phyloP scores from a whole-genome alignment of 1,140 invertebrate species.

The Bombyx mandarina region DNA sequence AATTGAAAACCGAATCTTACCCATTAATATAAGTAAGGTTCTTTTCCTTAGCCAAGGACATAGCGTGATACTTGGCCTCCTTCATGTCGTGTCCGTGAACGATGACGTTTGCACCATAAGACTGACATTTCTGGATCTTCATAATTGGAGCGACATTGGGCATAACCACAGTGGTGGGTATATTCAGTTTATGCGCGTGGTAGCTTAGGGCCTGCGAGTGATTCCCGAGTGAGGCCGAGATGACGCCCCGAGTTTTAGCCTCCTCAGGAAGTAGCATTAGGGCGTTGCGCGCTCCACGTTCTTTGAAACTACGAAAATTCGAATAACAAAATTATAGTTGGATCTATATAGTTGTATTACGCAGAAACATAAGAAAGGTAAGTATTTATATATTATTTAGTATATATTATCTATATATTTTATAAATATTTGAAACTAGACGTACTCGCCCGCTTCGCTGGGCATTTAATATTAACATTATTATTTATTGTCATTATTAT shows the following conservation, averaged over 20 bases:
- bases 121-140: conserved; percentile 91
- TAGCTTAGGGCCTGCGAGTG: conserved; percentile 90
- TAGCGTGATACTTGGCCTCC: conserved; percentile 86
- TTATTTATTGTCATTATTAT: too few relatives aligned
- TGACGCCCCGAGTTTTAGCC: conserved; percentile 83
- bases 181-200: conserved; percentile 84
- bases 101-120: conserved; percentile 88
- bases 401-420: too few relatives aligned
- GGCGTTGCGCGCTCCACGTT: conserved; percentile 91
- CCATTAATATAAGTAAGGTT: conserved; percentile 88
- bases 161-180: conserved; percentile 95
- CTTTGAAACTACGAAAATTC: conserved; percentile 83
- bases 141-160: conserved; percentile 92
- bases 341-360: not conserved
- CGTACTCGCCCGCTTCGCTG: too few relatives aligned
- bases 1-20: conserved; percentile 52
- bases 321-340: not conserved
- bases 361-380: not conserved
- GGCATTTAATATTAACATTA: too few relatives aligned
- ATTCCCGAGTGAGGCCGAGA: conserved; percentile 93
- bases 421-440: too few relatives aligned
- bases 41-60: conserved; percentile 80
- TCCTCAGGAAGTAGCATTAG: conserved; percentile 81
- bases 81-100: conserved; percentile 88
- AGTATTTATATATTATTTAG: not conserved